These are phyloP conservation scores for Caenorhabditis imperialis DNA, from an alignment of 2,888 invertebrate genomes.

Conservation along the genomic window DNA sequence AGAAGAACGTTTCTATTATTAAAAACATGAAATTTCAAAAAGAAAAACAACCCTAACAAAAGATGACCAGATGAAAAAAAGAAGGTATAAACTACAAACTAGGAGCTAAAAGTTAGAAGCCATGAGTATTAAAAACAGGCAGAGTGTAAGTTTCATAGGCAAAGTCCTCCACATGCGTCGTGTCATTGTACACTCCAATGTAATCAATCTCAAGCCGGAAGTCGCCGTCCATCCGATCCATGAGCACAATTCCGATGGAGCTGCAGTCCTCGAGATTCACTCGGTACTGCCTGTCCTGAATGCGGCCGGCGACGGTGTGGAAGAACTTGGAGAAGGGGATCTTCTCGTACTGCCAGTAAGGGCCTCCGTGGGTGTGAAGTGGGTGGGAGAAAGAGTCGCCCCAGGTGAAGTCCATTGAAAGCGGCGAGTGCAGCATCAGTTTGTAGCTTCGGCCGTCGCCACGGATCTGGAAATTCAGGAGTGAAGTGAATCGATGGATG, in stretches of 20 bases:
- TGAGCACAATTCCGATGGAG: constrained; percentile 88
- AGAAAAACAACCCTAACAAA: too few relatives aligned
- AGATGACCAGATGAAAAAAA: too few relatives aligned
- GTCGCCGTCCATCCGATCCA: constrained; percentile 87
- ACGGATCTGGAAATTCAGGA: constrained; percentile 79
- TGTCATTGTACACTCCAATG: constrained; percentile 89
- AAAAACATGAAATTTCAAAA: constrained; percentile 7
- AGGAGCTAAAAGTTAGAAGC: constrained; percentile 56
- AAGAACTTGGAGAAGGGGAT: constrained; percentile 76
- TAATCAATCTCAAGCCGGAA: constrained; percentile 94
- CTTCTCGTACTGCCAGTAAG: constrained; percentile 93
- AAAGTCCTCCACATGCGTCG: constrained; percentile 86
- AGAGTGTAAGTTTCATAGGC: constrained; percentile 93
- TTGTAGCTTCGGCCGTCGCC: constrained; percentile 95
- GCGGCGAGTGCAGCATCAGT: constrained; percentile 86
- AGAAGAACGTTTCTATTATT: constrained; percentile 18
- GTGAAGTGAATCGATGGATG: too few relatives aligned
- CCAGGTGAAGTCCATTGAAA: constrained; percentile 89
- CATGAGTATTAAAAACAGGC: constrained; percentile 70
- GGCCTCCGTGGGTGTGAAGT: constrained; percentile 90
- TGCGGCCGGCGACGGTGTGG: constrained; percentile 73
- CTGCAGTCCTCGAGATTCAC: constrained; percentile 83
- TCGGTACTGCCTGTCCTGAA: constrained; percentile 73
- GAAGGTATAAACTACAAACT: too few relatives aligned
- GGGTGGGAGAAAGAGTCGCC: constrained; percentile 90